Conservation (phyloP, 2,797 vertebrate genomes). For the Rachycentron canadum region DNA sequence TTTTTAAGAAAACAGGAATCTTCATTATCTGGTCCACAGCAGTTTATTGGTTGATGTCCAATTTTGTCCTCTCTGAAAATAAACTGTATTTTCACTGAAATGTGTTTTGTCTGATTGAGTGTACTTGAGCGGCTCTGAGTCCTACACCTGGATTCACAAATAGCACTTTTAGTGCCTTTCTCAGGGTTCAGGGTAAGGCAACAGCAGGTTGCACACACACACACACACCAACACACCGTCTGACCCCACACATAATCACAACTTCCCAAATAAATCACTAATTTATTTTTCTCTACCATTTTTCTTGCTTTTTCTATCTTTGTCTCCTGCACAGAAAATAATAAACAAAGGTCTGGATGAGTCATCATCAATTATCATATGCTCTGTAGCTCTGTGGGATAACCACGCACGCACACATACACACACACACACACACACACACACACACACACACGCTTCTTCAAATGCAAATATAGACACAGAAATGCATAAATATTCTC, state of each 20-base stretch:
- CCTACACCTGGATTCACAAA: slow-evolving; percentile 15
- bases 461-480: slow-evolving; percentile 28
- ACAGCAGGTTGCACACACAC: background rate
- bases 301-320: slow-evolving; percentile 24
- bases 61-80: slow-evolving; percentile 63
- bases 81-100: slow-evolving; percentile 75
- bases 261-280: slow-evolving; percentile 5
- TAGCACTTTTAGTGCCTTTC: background rate
- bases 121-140: slow-evolving; percentile 17
- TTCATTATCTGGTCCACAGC: slow-evolving; percentile 46
- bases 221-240: slow-evolving; percentile 2
- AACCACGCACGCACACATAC: slow-evolving; percentile 18
- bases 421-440: slow-evolving; percentile 5
- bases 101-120: slow-evolving; percentile 35
- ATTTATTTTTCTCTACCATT: slow-evolving; percentile 1
- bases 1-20: slow-evolving; percentile 34
- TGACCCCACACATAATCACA: slow-evolving; percentile 12
- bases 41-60: slow-evolving; percentile 55
- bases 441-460: slow-evolving; percentile 3
- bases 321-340: slow-evolving; percentile 44
- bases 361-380: slow-evolving; percentile 68
- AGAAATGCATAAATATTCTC: slow-evolving; percentile 17
- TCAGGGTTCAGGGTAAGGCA: slow-evolving; percentile 21
- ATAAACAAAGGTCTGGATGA: slow-evolving; percentile 62
- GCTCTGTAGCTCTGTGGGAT: slow-evolving; percentile 42